These are phyloP conservation scores for Xenopus petersii DNA, from an alignment of 2,797 vertebrate genomes.

Conservation along the genomic window DNA sequence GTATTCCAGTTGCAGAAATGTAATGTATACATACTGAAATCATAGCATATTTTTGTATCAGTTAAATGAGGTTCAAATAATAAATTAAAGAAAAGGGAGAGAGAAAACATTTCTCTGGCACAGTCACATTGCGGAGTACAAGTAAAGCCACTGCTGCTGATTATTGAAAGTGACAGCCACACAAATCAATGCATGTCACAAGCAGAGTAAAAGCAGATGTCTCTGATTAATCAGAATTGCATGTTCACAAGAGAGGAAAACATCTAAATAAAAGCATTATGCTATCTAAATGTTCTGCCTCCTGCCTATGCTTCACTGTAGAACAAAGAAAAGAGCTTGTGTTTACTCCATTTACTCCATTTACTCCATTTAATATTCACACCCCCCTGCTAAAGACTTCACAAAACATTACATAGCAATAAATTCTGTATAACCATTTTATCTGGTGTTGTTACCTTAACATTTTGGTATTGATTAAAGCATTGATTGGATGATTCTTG, in stretches of 20 bases:
- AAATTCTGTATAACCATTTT: neutral
- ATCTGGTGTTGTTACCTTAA: neutral
- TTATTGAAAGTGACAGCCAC: constrained; percentile 63
- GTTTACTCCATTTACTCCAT: constrained; percentile 5
- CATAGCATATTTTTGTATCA: constrained; percentile 45
- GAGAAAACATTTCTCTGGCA: constrained; percentile 50
- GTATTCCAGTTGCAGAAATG: too few species aligned
- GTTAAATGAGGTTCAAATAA: constrained; percentile 43
- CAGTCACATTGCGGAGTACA: constrained; percentile 56
- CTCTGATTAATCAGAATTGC: constrained; percentile 71
- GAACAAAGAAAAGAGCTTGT: constrained; percentile 5
- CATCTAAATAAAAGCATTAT: constrained; percentile 64
- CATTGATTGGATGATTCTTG: constrained; percentile 10
- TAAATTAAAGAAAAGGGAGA: constrained; percentile 47
- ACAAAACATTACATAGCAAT: constrained; percentile 1
- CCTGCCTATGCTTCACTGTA: constrained; percentile 22
- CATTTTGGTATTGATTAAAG: constrained; percentile 6
- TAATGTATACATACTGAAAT: too few species aligned
- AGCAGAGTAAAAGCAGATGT: constrained; percentile 66
- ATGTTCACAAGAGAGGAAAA: constrained; percentile 62
- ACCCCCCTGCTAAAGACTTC: neutral
- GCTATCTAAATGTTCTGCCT: constrained; percentile 32
- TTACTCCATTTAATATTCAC: neutral
- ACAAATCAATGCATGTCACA: constrained; percentile 68
- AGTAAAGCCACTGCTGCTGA: constrained; percentile 58